Evolutionary conservation across 2,113 vertebrate genomes (phyloP).

Genomic region (Vulpes vulpes): DNA sequence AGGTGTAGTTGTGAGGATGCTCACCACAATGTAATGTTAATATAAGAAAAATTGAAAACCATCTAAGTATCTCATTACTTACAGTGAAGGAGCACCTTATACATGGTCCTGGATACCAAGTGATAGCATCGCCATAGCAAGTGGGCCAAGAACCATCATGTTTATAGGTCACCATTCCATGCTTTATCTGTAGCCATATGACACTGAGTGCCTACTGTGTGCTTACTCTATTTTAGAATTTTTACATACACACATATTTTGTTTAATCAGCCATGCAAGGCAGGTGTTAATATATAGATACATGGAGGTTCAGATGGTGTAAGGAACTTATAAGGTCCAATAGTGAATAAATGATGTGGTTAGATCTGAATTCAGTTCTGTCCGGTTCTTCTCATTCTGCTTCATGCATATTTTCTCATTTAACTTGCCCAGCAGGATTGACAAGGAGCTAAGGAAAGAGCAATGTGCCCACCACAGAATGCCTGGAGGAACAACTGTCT

Average conservation of each 20-base stretch:
- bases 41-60: background rate
- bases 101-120: background rate
- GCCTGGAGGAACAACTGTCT: background rate
- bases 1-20: constrained; percentile 20
- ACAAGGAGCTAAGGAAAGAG: background rate
- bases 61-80: constrained; percentile 35
- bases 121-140: background rate
- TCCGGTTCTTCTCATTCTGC: background rate
- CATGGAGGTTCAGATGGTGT: background rate
- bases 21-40: background rate
- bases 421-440: background rate
- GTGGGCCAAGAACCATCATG: background rate
- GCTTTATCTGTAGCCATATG: background rate
- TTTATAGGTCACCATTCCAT: background rate
- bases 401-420: background rate
- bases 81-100: background rate
- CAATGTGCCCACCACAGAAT: background rate
- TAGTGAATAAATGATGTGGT: background rate
- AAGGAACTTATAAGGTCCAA: background rate
- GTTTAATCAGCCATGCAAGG: background rate
- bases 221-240: constrained; percentile 16
- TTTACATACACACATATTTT: background rate
- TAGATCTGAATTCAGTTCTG: background rate
- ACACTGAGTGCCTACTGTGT: background rate
- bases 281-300: background rate